These are phyloP conservation scores for Anagyrus pseudococci DNA, from an alignment of 2,888 invertebrate species.

Conservation along the genomic window DNA sequence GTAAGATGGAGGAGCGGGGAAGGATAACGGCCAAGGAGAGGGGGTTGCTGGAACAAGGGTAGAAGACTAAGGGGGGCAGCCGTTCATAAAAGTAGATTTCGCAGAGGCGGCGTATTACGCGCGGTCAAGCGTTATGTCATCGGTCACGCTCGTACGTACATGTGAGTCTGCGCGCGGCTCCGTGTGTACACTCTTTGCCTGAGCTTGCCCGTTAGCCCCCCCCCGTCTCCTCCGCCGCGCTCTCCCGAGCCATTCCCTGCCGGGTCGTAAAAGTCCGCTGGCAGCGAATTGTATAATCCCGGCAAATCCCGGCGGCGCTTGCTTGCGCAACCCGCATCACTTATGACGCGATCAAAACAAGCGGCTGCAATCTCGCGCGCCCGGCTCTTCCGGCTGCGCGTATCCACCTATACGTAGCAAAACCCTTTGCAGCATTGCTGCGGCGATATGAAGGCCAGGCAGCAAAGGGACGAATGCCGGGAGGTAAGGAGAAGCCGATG, in stretches of 20 bases:
- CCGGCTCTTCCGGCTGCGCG: neutral
- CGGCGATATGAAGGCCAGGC: no score
- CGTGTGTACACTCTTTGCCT: neutral
- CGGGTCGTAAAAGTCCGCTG: constrained; percentile 25
- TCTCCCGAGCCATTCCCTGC: no score
- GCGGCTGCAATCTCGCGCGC: constrained; percentile 3
- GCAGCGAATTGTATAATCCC: constrained; percentile 29
- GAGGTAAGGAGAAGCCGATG: no score
- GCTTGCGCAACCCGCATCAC: constrained; percentile 14
- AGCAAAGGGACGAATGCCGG: no score
- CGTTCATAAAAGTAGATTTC: constrained; percentile 12
- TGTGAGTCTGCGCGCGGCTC: neutral
- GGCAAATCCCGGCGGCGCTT: neutral
- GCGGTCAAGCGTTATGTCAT: constrained; percentile 15
- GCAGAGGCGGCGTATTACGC: constrained; percentile 18
- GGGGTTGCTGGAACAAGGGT: neutral
- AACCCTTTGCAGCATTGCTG: no score
- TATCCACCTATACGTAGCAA: no score
- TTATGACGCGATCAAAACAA: constrained; percentile 4
- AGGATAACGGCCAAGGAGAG: neutral
- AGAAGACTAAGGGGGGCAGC: no score
- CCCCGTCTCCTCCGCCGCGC: no score
- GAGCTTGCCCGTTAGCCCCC: no score
- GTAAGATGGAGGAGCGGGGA: no score
- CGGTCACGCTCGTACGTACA: constrained; percentile 7